phyloP scores from a whole-genome alignment of 2,797 vertebrate genomes.

The Bradypodion pumilum region DNA sequence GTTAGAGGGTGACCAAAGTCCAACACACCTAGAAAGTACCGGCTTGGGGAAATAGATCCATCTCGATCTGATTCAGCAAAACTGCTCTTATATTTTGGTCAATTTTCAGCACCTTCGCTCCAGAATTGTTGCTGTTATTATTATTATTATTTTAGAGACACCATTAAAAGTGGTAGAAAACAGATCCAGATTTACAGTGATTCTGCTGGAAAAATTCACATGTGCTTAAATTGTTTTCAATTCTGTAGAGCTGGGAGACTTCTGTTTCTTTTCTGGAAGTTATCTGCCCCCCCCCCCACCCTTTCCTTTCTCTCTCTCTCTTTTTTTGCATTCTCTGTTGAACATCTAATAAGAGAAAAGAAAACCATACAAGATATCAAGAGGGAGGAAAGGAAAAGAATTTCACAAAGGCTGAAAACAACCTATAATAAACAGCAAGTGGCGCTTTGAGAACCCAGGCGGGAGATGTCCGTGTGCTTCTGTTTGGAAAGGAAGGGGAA shows the following conservation, averaged over 20 bases:
- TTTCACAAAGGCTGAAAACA: constrained; percentile 13
- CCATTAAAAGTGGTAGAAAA: neutral
- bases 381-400: constrained; percentile 15
- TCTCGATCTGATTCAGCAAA: too few species aligned
- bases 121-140: neutral
- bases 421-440: constrained; percentile 26
- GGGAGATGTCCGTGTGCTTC: constrained; percentile 23
- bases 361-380: constrained; percentile 25
- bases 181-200: neutral
- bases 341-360: constrained; percentile 39
- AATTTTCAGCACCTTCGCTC: neutral
- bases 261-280: neutral
- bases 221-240: constrained; percentile 49
- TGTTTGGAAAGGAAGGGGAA: neutral
- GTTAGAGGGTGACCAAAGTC: too few species aligned
- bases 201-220: constrained; percentile 31
- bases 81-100: neutral
- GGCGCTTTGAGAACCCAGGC: constrained; percentile 13
- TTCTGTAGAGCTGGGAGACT: constrained; percentile 17
- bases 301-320: neutral
- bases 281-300: too few species aligned
- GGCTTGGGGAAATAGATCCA: neutral
- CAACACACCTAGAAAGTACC: too few species aligned
- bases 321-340: neutral
- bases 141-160: neutral